A percentile compares a stretch with the other conserved stretches of the same genome.
Evolutionary conservation across 2,888 invertebrate genomes (phyloP).

Genomic region (Troglohyphantes excavatus): DNA sequence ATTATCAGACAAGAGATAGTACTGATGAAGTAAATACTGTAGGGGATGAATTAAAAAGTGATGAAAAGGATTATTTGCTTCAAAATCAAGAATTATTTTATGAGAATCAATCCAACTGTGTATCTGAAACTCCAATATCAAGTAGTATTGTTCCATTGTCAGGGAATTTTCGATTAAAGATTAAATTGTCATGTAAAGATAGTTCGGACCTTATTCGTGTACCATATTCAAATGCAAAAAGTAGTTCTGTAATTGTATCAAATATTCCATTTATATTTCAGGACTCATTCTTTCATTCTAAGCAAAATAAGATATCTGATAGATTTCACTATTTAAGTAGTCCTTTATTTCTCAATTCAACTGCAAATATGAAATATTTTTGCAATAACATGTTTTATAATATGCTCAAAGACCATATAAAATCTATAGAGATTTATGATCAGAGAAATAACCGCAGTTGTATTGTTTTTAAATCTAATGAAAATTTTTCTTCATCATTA

Average conservation of each 20-base stretch:
- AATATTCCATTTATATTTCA: conserved; percentile 25
- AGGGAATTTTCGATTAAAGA: conserved; percentile 23
- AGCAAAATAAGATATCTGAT: not conserved
- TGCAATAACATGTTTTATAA: conserved; percentile 46
- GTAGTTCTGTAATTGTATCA: conserved; percentile 18
- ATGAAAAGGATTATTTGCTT: conserved; percentile 11
- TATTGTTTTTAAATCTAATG: conserved; percentile 30
- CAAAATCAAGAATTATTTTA: conserved; percentile 23
- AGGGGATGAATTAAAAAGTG: not conserved
- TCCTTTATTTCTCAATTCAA: conserved; percentile 51
- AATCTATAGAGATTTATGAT: conserved; percentile 46
- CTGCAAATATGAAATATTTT: conserved; percentile 19
- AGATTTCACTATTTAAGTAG: not conserved
- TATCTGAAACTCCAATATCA: conserved; percentile 1
- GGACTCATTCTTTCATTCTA: not conserved
- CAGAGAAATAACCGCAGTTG: conserved; percentile 44
- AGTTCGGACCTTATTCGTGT: not conserved
- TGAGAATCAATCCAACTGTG: not conserved
- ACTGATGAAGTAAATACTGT: not conserved
- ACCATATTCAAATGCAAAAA: not conserved
- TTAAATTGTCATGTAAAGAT: not conserved
- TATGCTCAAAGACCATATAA: conserved; percentile 54
- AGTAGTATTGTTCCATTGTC: conserved; percentile 10
- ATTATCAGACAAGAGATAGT: not conserved
- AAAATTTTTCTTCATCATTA: conserved; percentile 18